phyloP scores from a whole-genome alignment of 2,113 vertebrate genomes.

The Tragelaphus buxtoni region DNA sequence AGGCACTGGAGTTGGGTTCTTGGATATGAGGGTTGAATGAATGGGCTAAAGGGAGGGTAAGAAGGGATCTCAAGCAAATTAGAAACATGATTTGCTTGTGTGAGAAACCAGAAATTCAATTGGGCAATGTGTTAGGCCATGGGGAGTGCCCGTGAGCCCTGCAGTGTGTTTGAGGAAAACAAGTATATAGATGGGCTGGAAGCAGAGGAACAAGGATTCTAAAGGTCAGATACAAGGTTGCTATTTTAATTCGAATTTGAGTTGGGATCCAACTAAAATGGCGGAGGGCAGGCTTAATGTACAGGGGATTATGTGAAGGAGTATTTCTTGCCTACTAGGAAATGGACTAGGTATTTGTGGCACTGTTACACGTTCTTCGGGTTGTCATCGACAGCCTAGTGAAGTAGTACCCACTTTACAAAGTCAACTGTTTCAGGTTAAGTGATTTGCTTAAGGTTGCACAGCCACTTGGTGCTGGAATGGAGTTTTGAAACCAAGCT shows the following conservation, averaged over 20 bases:
- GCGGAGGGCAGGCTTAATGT: not conserved
- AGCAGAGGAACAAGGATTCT: not conserved
- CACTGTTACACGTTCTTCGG: not conserved
- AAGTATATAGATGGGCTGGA: not conserved
- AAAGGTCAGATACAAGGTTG: not conserved
- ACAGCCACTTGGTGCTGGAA: not conserved
- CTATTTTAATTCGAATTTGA: not conserved
- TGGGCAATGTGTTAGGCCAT: rapidly evolving
- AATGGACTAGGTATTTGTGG: not conserved
- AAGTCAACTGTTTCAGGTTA: not conserved
- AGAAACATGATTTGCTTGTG: not conserved
- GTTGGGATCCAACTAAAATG: not conserved
- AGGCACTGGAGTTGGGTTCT: not conserved
- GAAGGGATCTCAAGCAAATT: not conserved
- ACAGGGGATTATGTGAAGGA: not conserved
- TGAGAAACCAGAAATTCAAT: not conserved
- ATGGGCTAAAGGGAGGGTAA: not conserved
- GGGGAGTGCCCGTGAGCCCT: not conserved
- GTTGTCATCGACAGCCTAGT: not conserved
- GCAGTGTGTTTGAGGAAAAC: not conserved
- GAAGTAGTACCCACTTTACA: not conserved
- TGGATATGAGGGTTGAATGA: not conserved
- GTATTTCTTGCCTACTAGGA: not conserved
- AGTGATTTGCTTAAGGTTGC: not conserved
- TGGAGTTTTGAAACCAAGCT: not conserved